phyloP scores from a whole-genome alignment of 2,888 invertebrate genomes.

The Acleris emargana region DNA sequence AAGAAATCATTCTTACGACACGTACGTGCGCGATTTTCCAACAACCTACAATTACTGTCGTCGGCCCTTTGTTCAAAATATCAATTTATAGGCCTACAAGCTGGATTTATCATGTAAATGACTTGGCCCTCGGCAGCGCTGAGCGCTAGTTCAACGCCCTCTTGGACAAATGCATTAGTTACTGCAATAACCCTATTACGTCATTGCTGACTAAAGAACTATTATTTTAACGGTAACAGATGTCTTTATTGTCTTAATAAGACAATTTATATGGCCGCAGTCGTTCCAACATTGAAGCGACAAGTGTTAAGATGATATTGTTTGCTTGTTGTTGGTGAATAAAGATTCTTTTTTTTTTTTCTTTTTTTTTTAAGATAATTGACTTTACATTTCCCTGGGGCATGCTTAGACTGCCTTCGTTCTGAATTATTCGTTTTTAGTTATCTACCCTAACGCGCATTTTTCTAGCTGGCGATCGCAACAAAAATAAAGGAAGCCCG shows the following conservation, averaged over 20 bases:
- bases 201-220: conserved; percentile 26
- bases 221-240: conserved; percentile 31
- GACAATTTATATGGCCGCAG: conserved; percentile 19
- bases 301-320: conserved; percentile 2
- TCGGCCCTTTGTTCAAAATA: conserved; percentile 62
- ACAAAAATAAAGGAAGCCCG: conserved; percentile 19
- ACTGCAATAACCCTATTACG: conserved; percentile 34
- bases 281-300: conserved; percentile 5
- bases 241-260: conserved; percentile 19
- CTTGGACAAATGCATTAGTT: conserved; percentile 44
- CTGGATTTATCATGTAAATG: conserved; percentile 42
- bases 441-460: background rate
- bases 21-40: conserved; percentile 55
- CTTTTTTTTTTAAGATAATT: no score
- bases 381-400: background rate
- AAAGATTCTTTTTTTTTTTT: no score
- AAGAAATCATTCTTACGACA: conserved; percentile 61
- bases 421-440: background rate
- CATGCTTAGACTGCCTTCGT: background rate
- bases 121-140: conserved; percentile 30
- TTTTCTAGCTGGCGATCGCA: conserved; percentile 13
- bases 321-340: no score
- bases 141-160: conserved; percentile 45
- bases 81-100: conserved; percentile 56
- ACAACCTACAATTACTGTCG: conserved; percentile 64